Conservation (phyloP, 2,113 vertebrate genomes). For the Peucedramus taeniatus region DNA sequence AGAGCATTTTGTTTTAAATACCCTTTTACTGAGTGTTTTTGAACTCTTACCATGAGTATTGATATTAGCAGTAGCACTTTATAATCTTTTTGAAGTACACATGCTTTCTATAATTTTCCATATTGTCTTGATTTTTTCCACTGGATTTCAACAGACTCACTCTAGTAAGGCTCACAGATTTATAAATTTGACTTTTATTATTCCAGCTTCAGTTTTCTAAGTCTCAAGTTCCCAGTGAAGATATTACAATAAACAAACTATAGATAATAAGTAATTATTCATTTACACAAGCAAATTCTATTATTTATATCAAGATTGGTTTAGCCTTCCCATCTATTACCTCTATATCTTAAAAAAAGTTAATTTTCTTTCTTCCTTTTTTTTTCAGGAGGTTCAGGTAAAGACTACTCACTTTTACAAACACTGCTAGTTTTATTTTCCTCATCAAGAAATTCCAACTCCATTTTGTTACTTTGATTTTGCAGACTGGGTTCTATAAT, state of each 20-base stretch:
- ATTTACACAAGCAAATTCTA: neutral
- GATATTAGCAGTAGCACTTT: neutral
- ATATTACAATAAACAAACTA: neutral
- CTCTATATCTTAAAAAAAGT: neutral
- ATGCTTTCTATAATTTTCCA: neutral
- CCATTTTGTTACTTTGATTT: neutral
- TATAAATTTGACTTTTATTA: neutral
- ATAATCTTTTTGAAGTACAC: neutral
- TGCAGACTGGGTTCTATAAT: neutral
- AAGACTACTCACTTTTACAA: neutral
- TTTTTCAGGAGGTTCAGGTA: neutral
- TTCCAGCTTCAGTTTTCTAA: neutral
- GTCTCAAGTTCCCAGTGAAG: neutral
- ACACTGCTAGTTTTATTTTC: neutral
- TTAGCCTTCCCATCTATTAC: neutral
- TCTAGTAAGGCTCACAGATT: neutral
- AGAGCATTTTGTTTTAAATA: neutral
- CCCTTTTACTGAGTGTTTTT: neutral
- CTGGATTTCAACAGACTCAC: neutral
- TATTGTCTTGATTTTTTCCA: neutral
- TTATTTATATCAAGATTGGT: neutral
- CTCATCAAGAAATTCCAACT: neutral
- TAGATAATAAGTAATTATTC: neutral
- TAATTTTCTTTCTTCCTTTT: neutral
- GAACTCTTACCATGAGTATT: neutral